Percentiles rank a stretch among this genome's conserved stretches.
phyloP scores from a whole-genome alignment of 2,888 invertebrate species.

The Epinotia ramella region DNA sequence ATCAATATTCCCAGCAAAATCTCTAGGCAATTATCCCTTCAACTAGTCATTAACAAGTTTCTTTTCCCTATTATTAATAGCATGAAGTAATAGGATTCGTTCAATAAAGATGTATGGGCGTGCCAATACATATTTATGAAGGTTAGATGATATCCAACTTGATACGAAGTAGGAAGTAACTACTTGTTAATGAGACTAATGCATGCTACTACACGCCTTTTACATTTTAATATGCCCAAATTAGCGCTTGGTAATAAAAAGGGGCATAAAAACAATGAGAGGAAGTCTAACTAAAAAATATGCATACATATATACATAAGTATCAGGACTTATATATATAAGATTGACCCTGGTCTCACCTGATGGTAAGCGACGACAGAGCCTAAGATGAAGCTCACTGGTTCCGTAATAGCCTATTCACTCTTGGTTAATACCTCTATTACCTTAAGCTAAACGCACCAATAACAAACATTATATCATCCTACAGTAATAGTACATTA shows the following conservation, averaged over 20 bases:
- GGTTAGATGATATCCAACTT: conserved; percentile 45
- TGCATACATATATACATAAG: too few species aligned
- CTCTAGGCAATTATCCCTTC: conserved; percentile 2
- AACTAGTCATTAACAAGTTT: conserved; percentile 1
- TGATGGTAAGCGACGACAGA: too few species aligned
- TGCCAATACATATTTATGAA: conserved; percentile 51
- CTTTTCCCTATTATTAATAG: conserved; percentile 27
- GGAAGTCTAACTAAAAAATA: conserved; percentile 23
- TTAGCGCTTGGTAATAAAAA: conserved; percentile 30
- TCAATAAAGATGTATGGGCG: conserved; percentile 49
- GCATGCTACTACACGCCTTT: conserved; percentile 26
- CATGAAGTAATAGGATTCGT: conserved; percentile 31
- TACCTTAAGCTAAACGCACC: not conserved
- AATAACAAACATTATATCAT: not conserved
- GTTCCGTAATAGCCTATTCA: too few species aligned
- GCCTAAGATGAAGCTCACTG: too few species aligned
- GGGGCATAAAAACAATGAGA: conserved; percentile 26
- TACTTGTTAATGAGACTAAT: conserved; percentile 33
- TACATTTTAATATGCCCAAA: conserved; percentile 25
- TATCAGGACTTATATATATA: not conserved
- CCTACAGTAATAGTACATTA: too few species aligned
- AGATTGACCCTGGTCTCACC: too few species aligned
- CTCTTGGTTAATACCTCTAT: not conserved
- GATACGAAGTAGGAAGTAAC: conserved; percentile 44
- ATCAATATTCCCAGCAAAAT: not conserved